Base-by-base conservation (phyloP, 2,113 vertebrate genomes). In the Microcebus ravelobensis region DNA sequence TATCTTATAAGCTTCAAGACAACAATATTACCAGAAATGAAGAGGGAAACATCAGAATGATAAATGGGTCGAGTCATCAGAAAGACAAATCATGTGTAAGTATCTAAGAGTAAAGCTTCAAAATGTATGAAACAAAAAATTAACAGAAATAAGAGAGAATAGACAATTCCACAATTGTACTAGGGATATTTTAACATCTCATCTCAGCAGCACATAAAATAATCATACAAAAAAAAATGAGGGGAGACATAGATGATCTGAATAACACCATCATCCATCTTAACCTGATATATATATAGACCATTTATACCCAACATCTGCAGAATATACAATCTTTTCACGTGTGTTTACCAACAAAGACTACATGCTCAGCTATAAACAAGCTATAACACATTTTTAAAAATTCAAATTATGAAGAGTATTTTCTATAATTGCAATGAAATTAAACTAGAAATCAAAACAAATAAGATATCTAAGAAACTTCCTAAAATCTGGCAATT, bases 21-120 rank as follows among this genome's bases (percentile, higher is more conserved):
- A 89, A 94, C 73, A 88, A 39, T 87, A 74, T 55, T 45, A 82
- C 42, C 85, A 82, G 42, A 88, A 34, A 88, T 82, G 21, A 79
- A 81, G 52, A 36, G 23, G 17, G 13, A 25, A 7, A 65, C 1
- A 89, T 14, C n/a, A 55, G 13, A 52, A 74, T 20, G 18, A 87
- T 31, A 29, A 83, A 89, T 55, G 29, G 13, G 8, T n/a, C 9
- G 55, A 65, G 50, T n/a, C 45, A n/a, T 18, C 13, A 70, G 34
- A 81, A 94, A 74, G 10, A 18, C 7, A n/a, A 27, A 83, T 7
- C 55, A 50, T 23, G 27, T 57, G 3, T 68, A 55, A 84, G 20
- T 42, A 55, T 17, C 7, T 57, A 25, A 61, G 4, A 73, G 31
- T 73, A 73, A 92, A 74, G 31, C 29, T 39, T 84, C 68, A 77